These are phyloP conservation scores for Pelagia noctiluca DNA, from an alignment of 30 jellyfish, hydroid and myxozoan genomes.

Conservation along the genomic window DNA sequence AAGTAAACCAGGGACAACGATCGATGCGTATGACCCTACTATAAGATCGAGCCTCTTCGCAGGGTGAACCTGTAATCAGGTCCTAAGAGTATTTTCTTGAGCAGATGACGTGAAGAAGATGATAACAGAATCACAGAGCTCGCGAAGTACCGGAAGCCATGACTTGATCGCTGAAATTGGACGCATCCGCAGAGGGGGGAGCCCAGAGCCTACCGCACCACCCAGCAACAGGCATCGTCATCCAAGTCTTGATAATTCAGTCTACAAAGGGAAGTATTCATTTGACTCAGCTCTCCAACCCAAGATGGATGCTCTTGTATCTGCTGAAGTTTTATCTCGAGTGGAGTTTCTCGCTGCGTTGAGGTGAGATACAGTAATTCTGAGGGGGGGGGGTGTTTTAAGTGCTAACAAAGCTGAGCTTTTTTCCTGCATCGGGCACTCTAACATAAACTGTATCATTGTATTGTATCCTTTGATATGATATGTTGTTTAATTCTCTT, in stretches of 20 bases:
- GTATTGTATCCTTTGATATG: too few species aligned
- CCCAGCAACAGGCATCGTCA: slow-evolving; percentile 62
- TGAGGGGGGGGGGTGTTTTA: not conserved
- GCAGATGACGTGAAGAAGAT: slow-evolving; percentile 86
- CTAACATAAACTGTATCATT: too few species aligned
- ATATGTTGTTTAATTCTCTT: too few species aligned
- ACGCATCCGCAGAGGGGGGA: slow-evolving; percentile 66
- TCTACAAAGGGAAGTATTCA: slow-evolving; percentile 38
- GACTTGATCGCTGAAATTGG: slow-evolving; percentile 78
- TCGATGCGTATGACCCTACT: too few species aligned
- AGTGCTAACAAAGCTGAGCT: too few species aligned
- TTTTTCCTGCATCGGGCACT: too few species aligned
- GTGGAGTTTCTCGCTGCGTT: slow-evolving; percentile 73
- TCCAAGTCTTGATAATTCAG: slow-evolving; percentile 33
- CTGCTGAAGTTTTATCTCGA: slow-evolving; percentile 72
- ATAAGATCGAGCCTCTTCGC: too few species aligned
- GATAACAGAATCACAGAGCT: slow-evolving; percentile 67
- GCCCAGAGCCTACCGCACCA: slow-evolving; percentile 80
- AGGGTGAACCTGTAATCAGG: too few species aligned
- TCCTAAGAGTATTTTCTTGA: too few species aligned
- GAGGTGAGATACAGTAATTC: slow-evolving; percentile 58
- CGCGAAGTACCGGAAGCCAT: slow-evolving; percentile 46
- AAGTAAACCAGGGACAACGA: too few species aligned
- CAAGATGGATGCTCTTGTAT: slow-evolving; percentile 53
- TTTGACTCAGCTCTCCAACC: slow-evolving; percentile 43